These are phyloP conservation scores for Apantesis nais DNA, from an alignment of 2,888 invertebrate genomes.

Conservation along the genomic window DNA sequence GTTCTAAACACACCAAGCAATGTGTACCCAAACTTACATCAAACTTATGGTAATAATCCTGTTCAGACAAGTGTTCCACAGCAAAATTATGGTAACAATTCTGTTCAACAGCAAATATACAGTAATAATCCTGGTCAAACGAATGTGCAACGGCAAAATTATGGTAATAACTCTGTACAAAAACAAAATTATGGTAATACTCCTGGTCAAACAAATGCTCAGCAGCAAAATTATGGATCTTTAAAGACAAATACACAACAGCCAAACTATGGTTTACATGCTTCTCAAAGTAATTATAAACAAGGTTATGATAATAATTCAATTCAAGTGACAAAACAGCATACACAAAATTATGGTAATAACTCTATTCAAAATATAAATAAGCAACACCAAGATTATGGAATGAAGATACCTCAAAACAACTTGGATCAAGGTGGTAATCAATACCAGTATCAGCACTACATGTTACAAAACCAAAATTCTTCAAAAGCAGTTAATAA, in stretches of 20 bases:
- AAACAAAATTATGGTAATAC: conserved; percentile 9
- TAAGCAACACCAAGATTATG: conserved; percentile 43
- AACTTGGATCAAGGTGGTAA: conserved; percentile 49
- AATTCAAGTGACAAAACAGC: conserved; percentile 29
- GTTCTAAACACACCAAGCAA: conserved; percentile 37
- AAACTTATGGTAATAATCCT: not conserved
- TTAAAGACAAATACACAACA: conserved; percentile 31
- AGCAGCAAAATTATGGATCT: conserved; percentile 41
- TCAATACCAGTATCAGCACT: conserved; percentile 47
- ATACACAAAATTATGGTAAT: conserved; percentile 46
- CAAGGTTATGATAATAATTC: conserved; percentile 45
- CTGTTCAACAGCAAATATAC: conserved; percentile 19
- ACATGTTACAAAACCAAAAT: conserved; percentile 45
- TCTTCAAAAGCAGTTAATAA: conserved; percentile 54
- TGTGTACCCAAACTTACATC: conserved; percentile 42
- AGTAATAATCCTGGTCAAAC: not conserved
- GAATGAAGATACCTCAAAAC: conserved; percentile 41
- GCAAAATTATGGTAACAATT: conserved; percentile 44
- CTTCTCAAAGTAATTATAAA: conserved; percentile 27
- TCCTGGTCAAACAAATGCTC: conserved; percentile 5
- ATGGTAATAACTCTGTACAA: conserved; percentile 39
- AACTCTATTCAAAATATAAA: conserved; percentile 24
- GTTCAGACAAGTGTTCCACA: conserved; percentile 21
- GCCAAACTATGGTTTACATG: conserved; percentile 39
- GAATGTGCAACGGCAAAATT: conserved; percentile 38